Percentiles rank a stretch among this genome's conserved stretches.
Conservation (phyloP, 2,888 invertebrate genomes). For the Hirtodrosophila duncani region DNA sequence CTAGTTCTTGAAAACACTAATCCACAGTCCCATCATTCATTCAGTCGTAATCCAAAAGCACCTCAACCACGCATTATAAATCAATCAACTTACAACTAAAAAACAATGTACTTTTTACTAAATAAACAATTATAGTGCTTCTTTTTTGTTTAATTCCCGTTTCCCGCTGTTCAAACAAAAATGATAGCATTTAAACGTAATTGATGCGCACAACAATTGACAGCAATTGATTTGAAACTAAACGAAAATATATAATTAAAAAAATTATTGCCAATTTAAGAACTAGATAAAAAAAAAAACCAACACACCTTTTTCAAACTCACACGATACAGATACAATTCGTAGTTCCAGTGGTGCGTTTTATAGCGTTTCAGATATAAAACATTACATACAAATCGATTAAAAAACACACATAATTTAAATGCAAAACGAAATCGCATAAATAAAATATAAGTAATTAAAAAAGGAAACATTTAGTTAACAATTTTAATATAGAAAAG, state of each 20-base stretch:
- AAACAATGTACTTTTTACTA: conserved; percentile 2
- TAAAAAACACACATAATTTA: conserved; percentile 2
- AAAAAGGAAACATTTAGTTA: too few species aligned
- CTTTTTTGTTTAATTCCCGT: conserved; percentile 15
- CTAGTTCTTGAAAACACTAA: conserved; percentile 23
- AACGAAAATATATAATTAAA: conserved; percentile 16
- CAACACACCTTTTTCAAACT: conserved; percentile 6
- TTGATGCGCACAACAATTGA: conserved; percentile 56
- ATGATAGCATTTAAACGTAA: conserved; percentile 56
- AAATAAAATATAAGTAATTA: background rate
- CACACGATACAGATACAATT: conserved; percentile 40
- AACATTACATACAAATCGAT: conserved; percentile 54
- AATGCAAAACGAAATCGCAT: too few species aligned
- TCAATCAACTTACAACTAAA: conserved; percentile 1
- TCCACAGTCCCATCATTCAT: too few species aligned
- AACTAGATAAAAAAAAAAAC: conserved; percentile 4
- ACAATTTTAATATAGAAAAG: too few species aligned
- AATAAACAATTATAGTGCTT: conserved; percentile 10
- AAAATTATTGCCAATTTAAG: conserved; percentile 20
- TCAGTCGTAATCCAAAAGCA: too few species aligned
- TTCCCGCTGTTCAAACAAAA: conserved; percentile 29
- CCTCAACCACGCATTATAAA: background rate
- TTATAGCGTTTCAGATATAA: conserved; percentile 58
- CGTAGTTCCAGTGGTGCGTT: conserved; percentile 69
- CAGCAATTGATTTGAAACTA: conserved; percentile 16